phyloP scores from a whole-genome alignment of 1,140 invertebrate species.

The Aradophagus sp. region DNA sequence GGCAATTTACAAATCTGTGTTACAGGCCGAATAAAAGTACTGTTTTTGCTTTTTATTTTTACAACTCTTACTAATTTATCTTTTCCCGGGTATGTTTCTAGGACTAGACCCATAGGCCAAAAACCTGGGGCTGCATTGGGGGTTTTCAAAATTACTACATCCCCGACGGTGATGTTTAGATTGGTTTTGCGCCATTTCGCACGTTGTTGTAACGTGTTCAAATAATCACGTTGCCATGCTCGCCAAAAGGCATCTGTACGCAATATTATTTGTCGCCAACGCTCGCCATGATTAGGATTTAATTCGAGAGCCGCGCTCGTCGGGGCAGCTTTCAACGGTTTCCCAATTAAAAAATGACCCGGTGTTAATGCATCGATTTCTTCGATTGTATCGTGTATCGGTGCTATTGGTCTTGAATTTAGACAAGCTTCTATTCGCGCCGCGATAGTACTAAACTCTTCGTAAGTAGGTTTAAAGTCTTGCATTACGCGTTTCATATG shows the following conservation, averaged over 20 bases:
- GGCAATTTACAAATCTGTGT: too few relatives aligned
- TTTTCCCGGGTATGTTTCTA: too few relatives aligned
- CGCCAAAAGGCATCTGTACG: background rate
- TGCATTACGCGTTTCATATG: too few relatives aligned
- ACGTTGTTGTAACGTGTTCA: background rate
- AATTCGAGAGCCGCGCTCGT: constrained; percentile 10
- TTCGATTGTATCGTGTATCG: background rate
- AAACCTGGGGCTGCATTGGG: too few relatives aligned
- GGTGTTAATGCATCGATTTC: too few relatives aligned
- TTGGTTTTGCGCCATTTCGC: constrained; percentile 4
- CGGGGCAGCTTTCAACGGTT: background rate
- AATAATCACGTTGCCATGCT: constrained; percentile 3
- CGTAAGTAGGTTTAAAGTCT: background rate
- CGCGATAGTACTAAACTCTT: too few relatives aligned
- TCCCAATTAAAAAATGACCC: too few relatives aligned
- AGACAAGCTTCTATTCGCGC: too few relatives aligned
- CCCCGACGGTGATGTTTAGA: background rate
- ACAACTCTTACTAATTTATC: too few relatives aligned
- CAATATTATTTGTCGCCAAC: background rate
- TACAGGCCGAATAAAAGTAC: too few relatives aligned
- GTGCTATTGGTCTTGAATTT: constrained; percentile 1
- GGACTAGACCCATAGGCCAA: too few relatives aligned
- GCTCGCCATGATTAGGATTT: background rate
- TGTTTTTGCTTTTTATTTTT: too few relatives aligned
- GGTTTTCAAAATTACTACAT: background rate